Conservation (phyloP, 2,888 invertebrate species). For the Orthosia incerta region DNA sequence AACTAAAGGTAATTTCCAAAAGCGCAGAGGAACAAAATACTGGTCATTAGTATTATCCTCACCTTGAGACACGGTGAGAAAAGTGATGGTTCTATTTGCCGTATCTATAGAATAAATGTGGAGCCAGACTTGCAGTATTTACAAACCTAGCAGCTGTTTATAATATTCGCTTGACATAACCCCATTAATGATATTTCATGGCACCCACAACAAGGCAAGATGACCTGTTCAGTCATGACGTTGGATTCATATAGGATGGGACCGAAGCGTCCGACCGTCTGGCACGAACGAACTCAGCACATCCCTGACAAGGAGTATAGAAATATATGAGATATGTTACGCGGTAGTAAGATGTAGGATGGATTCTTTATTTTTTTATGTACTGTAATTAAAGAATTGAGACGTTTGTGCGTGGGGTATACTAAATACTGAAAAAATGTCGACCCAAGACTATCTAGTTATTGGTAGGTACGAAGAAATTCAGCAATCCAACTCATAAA, state of each 20-base stretch:
- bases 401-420: neutral
- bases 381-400: neutral
- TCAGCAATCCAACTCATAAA: neutral
- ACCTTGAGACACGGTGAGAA: neutral
- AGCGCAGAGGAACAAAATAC: neutral
- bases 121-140: neutral
- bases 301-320: constrained; percentile 31
- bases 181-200: neutral
- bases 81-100: too few species aligned
- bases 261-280: constrained; percentile 41
- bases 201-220: neutral
- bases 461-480: neutral
- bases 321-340: constrained; percentile 29
- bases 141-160: neutral
- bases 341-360: neutral
- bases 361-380: neutral
- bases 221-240: constrained; percentile 11
- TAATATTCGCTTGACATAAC: neutral
- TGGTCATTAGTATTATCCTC: neutral
- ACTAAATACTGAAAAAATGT: neutral
- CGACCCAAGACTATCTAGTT: neutral
- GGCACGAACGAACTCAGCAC: constrained; percentile 11
- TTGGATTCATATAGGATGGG: neutral
- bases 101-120: too few species aligned
- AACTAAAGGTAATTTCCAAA: neutral